Evolutionary conservation across 92 coral and sea anemone species (phyloP).

Genomic region (Palythoa grandiflora): DNA sequence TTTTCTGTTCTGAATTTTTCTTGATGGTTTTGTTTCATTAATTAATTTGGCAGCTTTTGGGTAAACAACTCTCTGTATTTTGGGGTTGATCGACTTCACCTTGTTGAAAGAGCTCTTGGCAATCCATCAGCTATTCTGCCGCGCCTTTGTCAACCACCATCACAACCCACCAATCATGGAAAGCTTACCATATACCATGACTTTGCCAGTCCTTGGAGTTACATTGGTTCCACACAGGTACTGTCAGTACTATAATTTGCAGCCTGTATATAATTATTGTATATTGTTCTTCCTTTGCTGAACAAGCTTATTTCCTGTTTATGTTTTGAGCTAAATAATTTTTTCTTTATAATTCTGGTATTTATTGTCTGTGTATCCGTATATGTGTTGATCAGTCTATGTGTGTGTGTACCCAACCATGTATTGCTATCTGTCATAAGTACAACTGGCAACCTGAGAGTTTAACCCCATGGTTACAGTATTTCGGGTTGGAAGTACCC

Average conservation of each 20-base stretch:
- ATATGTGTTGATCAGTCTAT: too few relatives aligned
- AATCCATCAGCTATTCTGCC: constrained; percentile 64
- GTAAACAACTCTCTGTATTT: constrained; percentile 81
- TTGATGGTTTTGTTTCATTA: neutral
- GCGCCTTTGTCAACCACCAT: constrained; percentile 73
- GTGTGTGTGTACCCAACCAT: too few relatives aligned
- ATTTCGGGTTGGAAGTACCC: too few relatives aligned
- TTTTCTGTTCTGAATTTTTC: neutral
- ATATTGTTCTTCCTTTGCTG: neutral
- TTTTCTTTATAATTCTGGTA: neutral
- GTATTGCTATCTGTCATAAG: too few relatives aligned
- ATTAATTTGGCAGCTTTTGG: constrained; percentile 72
- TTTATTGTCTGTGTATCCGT: too few relatives aligned
- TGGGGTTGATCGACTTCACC: constrained; percentile 92
- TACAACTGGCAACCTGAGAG: too few relatives aligned
- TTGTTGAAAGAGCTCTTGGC: constrained; percentile 87
- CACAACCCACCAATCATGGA: constrained; percentile 65
- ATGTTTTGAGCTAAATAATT: too few relatives aligned
- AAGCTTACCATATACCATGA: constrained; percentile 93
- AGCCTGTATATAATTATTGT: neutral
- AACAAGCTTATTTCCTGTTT: too few relatives aligned
- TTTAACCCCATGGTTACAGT: too few relatives aligned
- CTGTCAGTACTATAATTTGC: neutral
- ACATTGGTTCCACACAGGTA: constrained; percentile 97
- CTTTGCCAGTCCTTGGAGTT: constrained; percentile 98